These are phyloP conservation scores for Prionchulus punctatus DNA, from an alignment of 2,888 invertebrate genomes.

Conservation along the genomic window DNA sequence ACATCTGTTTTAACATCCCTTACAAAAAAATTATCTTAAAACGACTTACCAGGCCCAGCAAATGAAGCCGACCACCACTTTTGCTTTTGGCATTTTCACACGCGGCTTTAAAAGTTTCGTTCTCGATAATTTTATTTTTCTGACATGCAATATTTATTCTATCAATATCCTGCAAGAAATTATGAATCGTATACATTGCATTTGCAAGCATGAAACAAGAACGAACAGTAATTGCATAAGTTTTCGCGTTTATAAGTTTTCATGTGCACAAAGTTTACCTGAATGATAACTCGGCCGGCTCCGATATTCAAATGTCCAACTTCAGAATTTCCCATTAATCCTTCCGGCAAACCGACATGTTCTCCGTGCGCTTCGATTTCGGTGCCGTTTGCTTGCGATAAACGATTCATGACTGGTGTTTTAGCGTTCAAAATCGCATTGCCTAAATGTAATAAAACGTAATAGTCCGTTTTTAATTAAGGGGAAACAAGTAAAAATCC, in stretches of 20 bases:
- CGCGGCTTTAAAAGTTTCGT: constrained; percentile 31
- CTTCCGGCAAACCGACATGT: constrained; percentile 36
- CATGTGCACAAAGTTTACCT: no score
- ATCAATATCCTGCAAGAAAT: constrained; percentile 32
- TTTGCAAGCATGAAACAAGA: not conserved
- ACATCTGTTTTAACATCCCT: no score
- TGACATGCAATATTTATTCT: constrained; percentile 35
- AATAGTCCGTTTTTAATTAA: no score
- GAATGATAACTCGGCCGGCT: constrained; percentile 37
- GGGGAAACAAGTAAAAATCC: not conserved
- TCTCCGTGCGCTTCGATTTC: constrained; percentile 35
- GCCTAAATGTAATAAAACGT: constrained; percentile 16
- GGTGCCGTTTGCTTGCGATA: constrained; percentile 29
- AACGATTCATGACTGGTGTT: constrained; percentile 36
- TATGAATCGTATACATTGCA: not conserved
- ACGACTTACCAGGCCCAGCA: constrained; percentile 34
- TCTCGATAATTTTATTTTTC: constrained; percentile 25
- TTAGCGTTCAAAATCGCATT: constrained; percentile 36
- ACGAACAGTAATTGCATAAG: no score
- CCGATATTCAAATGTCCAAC: constrained; percentile 39
- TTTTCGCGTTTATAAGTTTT: no score
- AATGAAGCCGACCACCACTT: constrained; percentile 34
- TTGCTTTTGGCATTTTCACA: constrained; percentile 33
- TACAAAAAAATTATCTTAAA: no score
- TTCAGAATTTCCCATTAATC: constrained; percentile 39